Percentiles rank a stretch among this genome's conserved stretches.
These are phyloP conservation scores for Ochlodes sylvanus DNA, from an alignment of 2,888 invertebrate species.

Conservation along the genomic window DNA sequence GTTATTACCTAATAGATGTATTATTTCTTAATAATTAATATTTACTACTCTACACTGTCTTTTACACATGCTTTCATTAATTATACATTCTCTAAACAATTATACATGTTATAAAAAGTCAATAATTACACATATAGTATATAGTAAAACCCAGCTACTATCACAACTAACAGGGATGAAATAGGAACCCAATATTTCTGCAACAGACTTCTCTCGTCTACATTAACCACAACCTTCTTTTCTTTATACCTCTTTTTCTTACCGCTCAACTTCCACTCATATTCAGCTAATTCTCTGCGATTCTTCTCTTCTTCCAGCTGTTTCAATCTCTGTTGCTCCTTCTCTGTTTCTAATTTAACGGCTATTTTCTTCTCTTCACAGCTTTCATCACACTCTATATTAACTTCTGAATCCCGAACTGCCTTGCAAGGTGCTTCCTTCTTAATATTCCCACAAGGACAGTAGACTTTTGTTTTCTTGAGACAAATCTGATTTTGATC, in stretches of 20 bases:
- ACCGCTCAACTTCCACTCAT: slow-evolving; percentile 90
- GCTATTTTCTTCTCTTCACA: slow-evolving; percentile 86
- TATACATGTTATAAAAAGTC: slow-evolving; percentile 18
- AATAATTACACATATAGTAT: slow-evolving; percentile 41
- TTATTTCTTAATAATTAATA: too few species aligned
- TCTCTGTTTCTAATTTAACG: slow-evolving; percentile 80
- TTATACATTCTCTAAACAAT: slow-evolving; percentile 6
- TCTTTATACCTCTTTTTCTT: slow-evolving; percentile 85
- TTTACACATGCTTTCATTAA: neutral
- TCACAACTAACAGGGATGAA: slow-evolving; percentile 56
- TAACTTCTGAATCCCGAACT: slow-evolving; percentile 72
- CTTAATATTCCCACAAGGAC: slow-evolving; percentile 91
- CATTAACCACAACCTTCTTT: slow-evolving; percentile 73
- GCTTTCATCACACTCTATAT: slow-evolving; percentile 86
- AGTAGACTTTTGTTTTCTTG: slow-evolving; percentile 91
- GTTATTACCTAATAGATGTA: too few species aligned
- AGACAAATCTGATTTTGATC: slow-evolving; percentile 88
- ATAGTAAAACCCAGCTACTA: slow-evolving; percentile 57
- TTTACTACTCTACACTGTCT: neutral
- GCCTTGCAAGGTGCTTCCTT: slow-evolving; percentile 89
- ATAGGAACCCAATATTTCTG: slow-evolving; percentile 77
- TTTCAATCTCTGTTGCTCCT: slow-evolving; percentile 83
- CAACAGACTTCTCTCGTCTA: slow-evolving; percentile 69
- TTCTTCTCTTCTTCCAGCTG: slow-evolving; percentile 88
- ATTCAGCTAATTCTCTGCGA: slow-evolving; percentile 89